Conservation (phyloP, 2,888 invertebrate genomes). For the Xylota sylvarum region DNA sequence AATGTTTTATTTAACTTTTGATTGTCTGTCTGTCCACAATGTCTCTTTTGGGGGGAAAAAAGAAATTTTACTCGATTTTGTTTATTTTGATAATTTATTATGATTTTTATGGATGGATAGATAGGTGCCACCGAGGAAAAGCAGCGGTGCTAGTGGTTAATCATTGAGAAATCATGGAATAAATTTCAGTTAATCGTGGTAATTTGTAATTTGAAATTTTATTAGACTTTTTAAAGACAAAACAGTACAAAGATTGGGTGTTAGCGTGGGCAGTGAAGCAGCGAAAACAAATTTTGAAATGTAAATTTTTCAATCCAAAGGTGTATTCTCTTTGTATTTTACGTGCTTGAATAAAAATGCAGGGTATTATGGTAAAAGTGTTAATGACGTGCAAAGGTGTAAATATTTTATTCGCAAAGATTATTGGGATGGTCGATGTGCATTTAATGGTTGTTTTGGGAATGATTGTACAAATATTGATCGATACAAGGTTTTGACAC, state of each 20-base stretch:
- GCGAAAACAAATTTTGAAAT: constrained; percentile 16
- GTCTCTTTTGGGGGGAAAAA: background rate
- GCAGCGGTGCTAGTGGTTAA: background rate
- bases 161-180: constrained; percentile 15
- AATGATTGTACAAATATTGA: background rate
- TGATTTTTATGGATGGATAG: constrained; percentile 18
- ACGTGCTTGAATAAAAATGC: background rate
- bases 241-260: background rate
- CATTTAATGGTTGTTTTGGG: background rate
- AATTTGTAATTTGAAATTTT: constrained; percentile 20
- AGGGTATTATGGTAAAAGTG: background rate
- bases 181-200: constrained; percentile 16
- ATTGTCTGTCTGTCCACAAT: constrained; percentile 5
- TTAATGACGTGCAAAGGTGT: constrained; percentile 2
- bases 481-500: background rate
- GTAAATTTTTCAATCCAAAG: background rate
- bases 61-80: constrained; percentile 10
- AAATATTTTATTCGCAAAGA: background rate
- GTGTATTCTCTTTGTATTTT: background rate
- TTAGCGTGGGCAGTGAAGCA: constrained; percentile 6
- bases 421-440: background rate
- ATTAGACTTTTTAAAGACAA: background rate
- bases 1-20: constrained; percentile 25
- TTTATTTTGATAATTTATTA: constrained; percentile 17
- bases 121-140: background rate